These are phyloP conservation scores for Anabas testudineus DNA, from an alignment of 2,797 vertebrate species.

Conservation along the genomic window DNA sequence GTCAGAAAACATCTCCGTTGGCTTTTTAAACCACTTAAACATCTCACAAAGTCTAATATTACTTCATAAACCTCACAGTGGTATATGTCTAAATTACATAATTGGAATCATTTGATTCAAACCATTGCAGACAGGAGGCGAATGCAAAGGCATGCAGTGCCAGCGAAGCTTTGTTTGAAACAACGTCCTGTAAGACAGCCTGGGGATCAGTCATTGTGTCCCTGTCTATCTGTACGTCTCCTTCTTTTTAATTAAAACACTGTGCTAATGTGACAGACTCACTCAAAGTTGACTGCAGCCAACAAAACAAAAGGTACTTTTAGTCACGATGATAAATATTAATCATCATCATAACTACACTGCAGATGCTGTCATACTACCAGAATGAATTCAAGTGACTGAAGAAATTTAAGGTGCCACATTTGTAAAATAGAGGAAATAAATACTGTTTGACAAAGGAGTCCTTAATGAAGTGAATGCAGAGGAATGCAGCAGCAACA, in stretches of 20 bases:
- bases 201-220: constrained; percentile 73
- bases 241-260: constrained; percentile 75
- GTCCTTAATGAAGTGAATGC: constrained; percentile 41
- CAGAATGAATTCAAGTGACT: constrained; percentile 5
- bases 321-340: too few relatives aligned
- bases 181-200: constrained; percentile 54
- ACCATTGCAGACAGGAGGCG: constrained; percentile 65
- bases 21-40: background rate
- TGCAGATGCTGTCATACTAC: background rate
- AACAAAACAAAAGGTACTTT: constrained; percentile 9
- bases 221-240: constrained; percentile 70
- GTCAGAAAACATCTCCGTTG: too few relatives aligned
- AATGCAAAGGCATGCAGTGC: constrained; percentile 63
- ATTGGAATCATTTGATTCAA: constrained; percentile 60
- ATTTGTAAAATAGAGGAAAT: constrained; percentile 43
- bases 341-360: too few relatives aligned
- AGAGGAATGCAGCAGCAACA: constrained; percentile 73
- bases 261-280: constrained; percentile 57
- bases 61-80: constrained; percentile 44
- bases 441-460: constrained; percentile 40
- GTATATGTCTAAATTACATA: constrained; percentile 60
- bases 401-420: background rate
- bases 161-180: constrained; percentile 63
- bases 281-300: constrained; percentile 18
- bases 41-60: constrained; percentile 35